Percentiles rank a stretch among this genome's conserved stretches.
Conservation (phyloP, 2,113 vertebrate species). For the Atlantisia rogersi region DNA sequence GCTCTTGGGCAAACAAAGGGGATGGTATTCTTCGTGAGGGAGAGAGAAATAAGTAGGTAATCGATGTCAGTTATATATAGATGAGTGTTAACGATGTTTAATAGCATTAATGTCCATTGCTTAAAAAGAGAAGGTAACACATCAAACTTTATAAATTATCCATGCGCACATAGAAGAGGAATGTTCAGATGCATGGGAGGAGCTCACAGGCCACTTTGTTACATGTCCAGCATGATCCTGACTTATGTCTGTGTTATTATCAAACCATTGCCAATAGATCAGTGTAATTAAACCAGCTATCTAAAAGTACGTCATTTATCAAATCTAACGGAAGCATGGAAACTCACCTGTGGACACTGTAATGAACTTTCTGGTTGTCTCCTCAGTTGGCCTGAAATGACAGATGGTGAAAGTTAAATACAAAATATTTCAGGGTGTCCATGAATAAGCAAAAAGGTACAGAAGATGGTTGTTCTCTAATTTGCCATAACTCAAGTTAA, state of each 20-base stretch:
- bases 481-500: conserved; percentile 43
- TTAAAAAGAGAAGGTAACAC: background rate
- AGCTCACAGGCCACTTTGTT: background rate
- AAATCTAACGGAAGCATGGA: conserved; percentile 1
- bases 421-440: background rate
- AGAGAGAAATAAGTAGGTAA: background rate
- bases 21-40: background rate
- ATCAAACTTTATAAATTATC: conserved; percentile 42
- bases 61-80: background rate
- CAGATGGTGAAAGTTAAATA: background rate
- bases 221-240: background rate
- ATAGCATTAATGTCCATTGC: background rate
- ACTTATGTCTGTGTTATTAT: conserved; percentile 49
- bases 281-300: conserved; percentile 67
- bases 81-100: background rate
- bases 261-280: conserved; percentile 62
- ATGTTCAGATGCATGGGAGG: background rate
- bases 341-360: conserved; percentile 12
- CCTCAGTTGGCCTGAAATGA: background rate
- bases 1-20: background rate
- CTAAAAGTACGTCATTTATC: conserved; percentile 41
- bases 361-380: conserved; percentile 5
- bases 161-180: background rate
- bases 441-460: conserved; percentile 35
- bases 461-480: conserved; percentile 38